Base-by-base conservation (phyloP, 2,888 invertebrate species). In the Lasioglossum villosulum region DNA sequence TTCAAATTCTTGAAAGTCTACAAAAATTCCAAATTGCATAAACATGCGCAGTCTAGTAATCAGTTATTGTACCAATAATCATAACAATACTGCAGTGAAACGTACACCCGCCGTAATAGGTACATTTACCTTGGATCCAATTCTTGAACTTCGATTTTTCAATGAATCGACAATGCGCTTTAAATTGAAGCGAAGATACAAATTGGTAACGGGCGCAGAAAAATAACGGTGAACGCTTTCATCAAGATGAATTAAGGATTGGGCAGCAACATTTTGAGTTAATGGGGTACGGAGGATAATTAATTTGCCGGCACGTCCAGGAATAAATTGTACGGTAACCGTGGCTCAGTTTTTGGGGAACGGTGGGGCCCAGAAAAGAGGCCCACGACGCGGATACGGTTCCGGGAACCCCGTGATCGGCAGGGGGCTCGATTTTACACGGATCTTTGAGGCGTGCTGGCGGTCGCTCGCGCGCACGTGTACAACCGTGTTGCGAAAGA, bases 401-500 rank as follows among this genome's bases (percentile, higher is more conserved):
- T 52, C 66, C 63, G 19, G 6, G 42, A 23, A 34, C 34, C 74
- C 70, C 27, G 45, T 12, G 68, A 82, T 80, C 73, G 63, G n/a
- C 42, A 68, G 70, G 73, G 79, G 79, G 78, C 39, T 68, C 34
- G 82, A 85, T 76, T 89, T 89, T 86, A 82, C 79, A 88, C 89
- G 87, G 88, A 79, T 84, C 86, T 86, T 70, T 14, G 70, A 76
- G 63, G 63, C 30, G 63, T 63, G 63, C 66, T 66, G 81, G 82
- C 83, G 74, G 73, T 76, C 75, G 45, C 34, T 45, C 78, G 74
- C 48, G 86, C 83, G 85, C 86, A 82, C 85, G 85, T 84, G 84
- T 74, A 80, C 76, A 86, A 63, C 68, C 37, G 74, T 39, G 74
- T 92, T 92, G 89, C 89, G 92, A 92, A 91, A 92, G 92, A 93